Evolutionary conservation across 2,888 invertebrate genomes (phyloP).

Genomic region (Scotopteryx bipunctaria): DNA sequence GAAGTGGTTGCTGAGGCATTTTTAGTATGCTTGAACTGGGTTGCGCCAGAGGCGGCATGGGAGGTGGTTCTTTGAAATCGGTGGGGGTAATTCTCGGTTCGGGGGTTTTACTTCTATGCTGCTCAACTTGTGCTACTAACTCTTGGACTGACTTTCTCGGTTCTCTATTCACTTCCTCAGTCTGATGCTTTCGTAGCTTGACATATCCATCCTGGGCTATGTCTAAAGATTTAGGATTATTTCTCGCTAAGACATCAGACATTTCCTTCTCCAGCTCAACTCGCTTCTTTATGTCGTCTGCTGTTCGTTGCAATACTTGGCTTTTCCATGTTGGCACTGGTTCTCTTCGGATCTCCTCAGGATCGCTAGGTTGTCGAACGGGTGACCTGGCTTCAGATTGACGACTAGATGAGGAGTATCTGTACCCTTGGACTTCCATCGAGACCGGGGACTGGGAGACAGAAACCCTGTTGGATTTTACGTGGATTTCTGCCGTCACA

Average conservation of each 20-base stretch:
- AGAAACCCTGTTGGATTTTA: slow-evolving; percentile 67
- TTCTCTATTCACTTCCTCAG: slow-evolving; percentile 58
- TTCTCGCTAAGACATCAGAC: slow-evolving; percentile 60
- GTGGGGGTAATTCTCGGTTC: slow-evolving; percentile 65
- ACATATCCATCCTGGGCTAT: slow-evolving; percentile 80
- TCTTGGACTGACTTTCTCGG: slow-evolving; percentile 85
- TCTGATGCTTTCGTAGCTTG: slow-evolving; percentile 69
- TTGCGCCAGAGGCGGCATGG: slow-evolving; percentile 46
- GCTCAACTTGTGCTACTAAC: slow-evolving; percentile 85
- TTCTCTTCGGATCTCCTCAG: slow-evolving; percentile 51
- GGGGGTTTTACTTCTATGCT: slow-evolving; percentile 69
- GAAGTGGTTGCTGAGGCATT: slow-evolving; percentile 74
- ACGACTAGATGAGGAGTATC: slow-evolving; percentile 63
- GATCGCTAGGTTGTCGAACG: slow-evolving; percentile 54
- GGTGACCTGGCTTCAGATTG: slow-evolving; percentile 66
- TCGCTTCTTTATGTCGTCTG: slow-evolving; percentile 72
- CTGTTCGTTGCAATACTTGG: slow-evolving; percentile 75
- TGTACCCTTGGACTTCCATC: slow-evolving; percentile 60
- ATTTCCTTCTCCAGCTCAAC: slow-evolving; percentile 70
- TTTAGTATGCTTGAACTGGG: slow-evolving; percentile 61
- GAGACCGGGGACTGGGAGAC: slow-evolving; percentile 71
- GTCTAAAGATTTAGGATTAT: slow-evolving; percentile 64
- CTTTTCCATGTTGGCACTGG: slow-evolving; percentile 70
- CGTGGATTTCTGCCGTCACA: slow-evolving; percentile 76
- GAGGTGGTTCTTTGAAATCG: slow-evolving; percentile 50